Evolutionary conservation across 2,797 vertebrate genomes (phyloP), one percentile per base, ranked within the genome.

Genomic region (Pangasius macronema): DNA sequence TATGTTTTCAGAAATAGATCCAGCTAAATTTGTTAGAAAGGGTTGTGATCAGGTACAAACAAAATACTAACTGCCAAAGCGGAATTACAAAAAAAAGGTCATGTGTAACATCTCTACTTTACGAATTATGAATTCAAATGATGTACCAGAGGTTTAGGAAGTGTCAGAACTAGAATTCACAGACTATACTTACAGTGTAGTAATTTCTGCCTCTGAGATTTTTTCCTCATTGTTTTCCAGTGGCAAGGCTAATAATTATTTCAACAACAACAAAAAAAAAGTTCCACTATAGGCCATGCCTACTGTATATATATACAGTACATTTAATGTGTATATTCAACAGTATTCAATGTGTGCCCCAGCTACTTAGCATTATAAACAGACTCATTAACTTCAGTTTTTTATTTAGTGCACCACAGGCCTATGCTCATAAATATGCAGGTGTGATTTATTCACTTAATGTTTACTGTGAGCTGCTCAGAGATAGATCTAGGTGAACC

Each of bases 341-440:
- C n/a, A n/a, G n/a, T 39, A 39, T 72, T 83, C 67, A 61, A 27
- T 72, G 70, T 73, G 46, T 59, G 85, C 87, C 85, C 76, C 53
- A 51, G 87, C 73, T 86, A 87, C 88, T 89, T 86, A 84, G 70
- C 68, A 84, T 67, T 89, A 82, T 81, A 85, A 89, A 86, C 49
- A 75, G 57, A 87, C 68, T 85, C 67, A 88, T 76, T 89, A 76
- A 83, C 84, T 85, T 82, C 67, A 42, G 65, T 57, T 88, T 85
- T 88, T 80, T 75, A 46, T 65, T 86, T 80, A 81, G 33, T 85
- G 80, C 65, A 72, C 83, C 27, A n/a, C 79, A 59, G 33, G 46
- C 33, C 65, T 72, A 24, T 36, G 82, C 63, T 53, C n/a, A 85
- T 84, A 75, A 87, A 85, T 86, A 73, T 83, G 70, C 61, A 88